Percentiles rank a stretch among this genome's conserved stretches.
Conservation (phyloP, 2,797 vertebrate species). For the Crocodylus rhombifer region DNA sequence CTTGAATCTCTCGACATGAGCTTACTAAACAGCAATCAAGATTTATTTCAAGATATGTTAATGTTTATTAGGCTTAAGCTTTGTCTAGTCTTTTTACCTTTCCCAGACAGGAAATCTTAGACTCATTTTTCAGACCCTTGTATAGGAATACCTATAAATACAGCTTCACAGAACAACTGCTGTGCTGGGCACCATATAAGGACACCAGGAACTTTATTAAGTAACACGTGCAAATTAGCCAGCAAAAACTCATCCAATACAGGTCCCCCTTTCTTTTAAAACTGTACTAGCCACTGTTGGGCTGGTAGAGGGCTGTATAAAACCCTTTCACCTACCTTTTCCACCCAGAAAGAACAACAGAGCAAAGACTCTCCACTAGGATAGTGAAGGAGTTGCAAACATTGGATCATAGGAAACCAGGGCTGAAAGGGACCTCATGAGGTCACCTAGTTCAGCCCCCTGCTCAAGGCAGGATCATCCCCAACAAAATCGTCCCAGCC, state of each 20-base stretch:
- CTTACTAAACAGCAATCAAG: not conserved
- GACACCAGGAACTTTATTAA: not conserved
- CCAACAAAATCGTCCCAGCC: too few relatives aligned
- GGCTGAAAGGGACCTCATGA: too few relatives aligned
- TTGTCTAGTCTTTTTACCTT: not conserved
- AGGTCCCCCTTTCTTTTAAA: not conserved
- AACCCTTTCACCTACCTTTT: not conserved
- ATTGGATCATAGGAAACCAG: too few relatives aligned
- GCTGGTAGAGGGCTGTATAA: not conserved
- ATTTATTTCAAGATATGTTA: too few relatives aligned
- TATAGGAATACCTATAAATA: not conserved
- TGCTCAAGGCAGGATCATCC: too few relatives aligned
- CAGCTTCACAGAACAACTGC: not conserved
- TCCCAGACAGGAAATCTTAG: not conserved
- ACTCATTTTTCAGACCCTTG: not conserved
- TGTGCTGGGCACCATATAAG: not conserved
- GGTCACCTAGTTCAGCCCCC: too few relatives aligned
- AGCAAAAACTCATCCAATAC: not conserved
- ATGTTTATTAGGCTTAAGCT: not conserved
- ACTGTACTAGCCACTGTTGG: not conserved
- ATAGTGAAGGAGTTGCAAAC: not conserved
- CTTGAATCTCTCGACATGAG: not conserved
- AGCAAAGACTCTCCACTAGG: not conserved
- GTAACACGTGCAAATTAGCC: not conserved
- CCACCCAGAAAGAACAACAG: not conserved